Evolutionary conservation across 2,888 invertebrate genomes (phyloP), one percentile per base, ranked within the genome.

Genomic region (Drosophila antonietae): DNA sequence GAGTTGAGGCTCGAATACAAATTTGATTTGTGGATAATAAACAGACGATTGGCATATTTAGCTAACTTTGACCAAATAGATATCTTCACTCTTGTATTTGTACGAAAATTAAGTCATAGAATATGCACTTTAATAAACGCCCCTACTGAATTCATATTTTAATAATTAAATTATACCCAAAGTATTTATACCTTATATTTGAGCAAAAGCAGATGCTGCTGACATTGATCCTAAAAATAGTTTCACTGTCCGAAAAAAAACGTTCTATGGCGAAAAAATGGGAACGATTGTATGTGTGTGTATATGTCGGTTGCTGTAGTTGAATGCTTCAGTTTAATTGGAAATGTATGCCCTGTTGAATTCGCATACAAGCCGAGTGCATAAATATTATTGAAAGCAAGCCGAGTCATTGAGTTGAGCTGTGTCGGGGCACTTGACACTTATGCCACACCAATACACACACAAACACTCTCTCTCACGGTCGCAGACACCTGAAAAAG

Each of bases 311-410:
- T 71, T 57, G 61, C 60, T 75, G 62, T 80, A 71, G 82, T 78
- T 81, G 83, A 85, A 85, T 88, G 81, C 86, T 89, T 87, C 74
- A 81, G 76, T 83, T 89, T 87, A 87, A 87, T 87, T 87, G 86
- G 86, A 87, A 85, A 83, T 83, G 72, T 83, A 83, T 81, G 86
- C 88, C 71, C 74, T 89, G 86, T 81, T 83, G 86, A 75, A 59
- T 85, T 62, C 69, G 69, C 71, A 83, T 59, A 80, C 77, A 79
- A 65, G 49, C 72, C 63, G 72, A 80, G 63, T 78, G 88, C 88
- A 89, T 88, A 84, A 84, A 89, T 89, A 87, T 87, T 86, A 80
- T 86, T 86, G 82, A 78, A 80, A 80, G 74, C 79, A 52, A 60
- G 52, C 69, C 63, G 49, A 75, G 70, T 68, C 68, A 70, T 75